Conservation (phyloP, 2,888 invertebrate species). For the Tholera decimalis region DNA sequence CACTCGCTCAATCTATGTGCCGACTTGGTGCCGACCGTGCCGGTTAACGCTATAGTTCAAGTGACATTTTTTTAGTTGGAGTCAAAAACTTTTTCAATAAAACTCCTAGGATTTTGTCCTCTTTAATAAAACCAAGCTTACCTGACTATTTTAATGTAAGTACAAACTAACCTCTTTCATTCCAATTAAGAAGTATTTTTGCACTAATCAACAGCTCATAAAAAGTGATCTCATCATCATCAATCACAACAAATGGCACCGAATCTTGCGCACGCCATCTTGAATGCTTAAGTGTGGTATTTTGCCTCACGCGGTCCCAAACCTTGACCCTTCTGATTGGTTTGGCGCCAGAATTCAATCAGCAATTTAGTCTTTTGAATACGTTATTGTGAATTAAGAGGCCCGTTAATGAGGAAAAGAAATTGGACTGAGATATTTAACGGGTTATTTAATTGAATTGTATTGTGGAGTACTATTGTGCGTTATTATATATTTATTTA, state of each 20-base stretch:
- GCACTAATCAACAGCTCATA: slow-evolving; percentile 48
- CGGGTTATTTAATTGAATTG: slow-evolving; percentile 30
- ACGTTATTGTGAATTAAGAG: slow-evolving; percentile 47
- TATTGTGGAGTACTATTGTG: neutral
- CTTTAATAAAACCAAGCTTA: neutral
- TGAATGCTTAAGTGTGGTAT: slow-evolving; percentile 44
- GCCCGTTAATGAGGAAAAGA: slow-evolving; percentile 22
- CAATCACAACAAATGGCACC: slow-evolving; percentile 49
- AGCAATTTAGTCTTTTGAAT: slow-evolving; percentile 54
- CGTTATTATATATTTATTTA: neutral
- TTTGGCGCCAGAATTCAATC: slow-evolving; percentile 63
- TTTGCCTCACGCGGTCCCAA: slow-evolving; percentile 49
- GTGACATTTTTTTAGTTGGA: neutral
- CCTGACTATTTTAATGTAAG: slow-evolving; percentile 13
- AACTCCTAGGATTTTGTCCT: slow-evolving; percentile 12
- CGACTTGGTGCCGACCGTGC: too few species aligned
- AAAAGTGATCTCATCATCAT: slow-evolving; percentile 39
- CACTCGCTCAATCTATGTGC: too few species aligned
- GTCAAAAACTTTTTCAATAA: neutral
- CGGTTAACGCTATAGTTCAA: neutral
- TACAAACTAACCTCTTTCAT: slow-evolving; percentile 35
- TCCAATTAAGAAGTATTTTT: slow-evolving; percentile 52
- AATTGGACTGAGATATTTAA: slow-evolving; percentile 20
- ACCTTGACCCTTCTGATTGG: slow-evolving; percentile 62
- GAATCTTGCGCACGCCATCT: slow-evolving; percentile 47